Base-by-base conservation (phyloP, 2,797 vertebrate genomes). In the Enteromius afrohamiltoni region DNA sequence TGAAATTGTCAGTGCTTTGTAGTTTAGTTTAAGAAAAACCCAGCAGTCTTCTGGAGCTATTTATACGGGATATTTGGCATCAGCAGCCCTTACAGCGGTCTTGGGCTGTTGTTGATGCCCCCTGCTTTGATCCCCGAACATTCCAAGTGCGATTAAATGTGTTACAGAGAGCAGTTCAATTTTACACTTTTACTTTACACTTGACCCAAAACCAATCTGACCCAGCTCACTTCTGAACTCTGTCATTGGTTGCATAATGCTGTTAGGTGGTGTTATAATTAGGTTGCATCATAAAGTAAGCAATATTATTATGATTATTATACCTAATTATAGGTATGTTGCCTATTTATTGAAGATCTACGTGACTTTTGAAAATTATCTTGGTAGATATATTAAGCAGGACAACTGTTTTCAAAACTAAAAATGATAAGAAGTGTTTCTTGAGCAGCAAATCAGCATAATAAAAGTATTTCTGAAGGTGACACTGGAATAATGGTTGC, bases 101-200 rank as follows among this genome's bases (percentile, higher is more conserved):
- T 75, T 55, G 49, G 79, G 37, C 53, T 79, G 69, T 74, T 75
- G 64, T 60, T 79, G 74, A 78, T 83, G 53, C 65, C 34, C 21
- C 71, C 13, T 6, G 64, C 68, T 71, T 74, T 76, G 64, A 77
- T 68, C 45, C 47, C 82, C 37, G 64, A 67, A 70, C 84, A 75
- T 80, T 85, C 77, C 73, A 71, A 62, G 34, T 74, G 79, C 77
- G 76, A 79, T 84, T 71, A 64, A 80, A 84, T 70, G 68, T 82
- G 77, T 76, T 77, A 45, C 42, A 49, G 60, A n/a, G 74, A 82
- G 53, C 45, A 47, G 49, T 78, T 83, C 67, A 51, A 6, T 42
- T 77, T 47, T 29, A 64, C 23, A 77, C 51, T 31, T n/a, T 53
- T 77, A 71, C 45, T 65, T 45, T 76, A 21, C 49, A 37, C 23